Evolutionary conservation across 2,797 vertebrate species (phyloP).

Genomic region (Sebastes nivosus): DNA sequence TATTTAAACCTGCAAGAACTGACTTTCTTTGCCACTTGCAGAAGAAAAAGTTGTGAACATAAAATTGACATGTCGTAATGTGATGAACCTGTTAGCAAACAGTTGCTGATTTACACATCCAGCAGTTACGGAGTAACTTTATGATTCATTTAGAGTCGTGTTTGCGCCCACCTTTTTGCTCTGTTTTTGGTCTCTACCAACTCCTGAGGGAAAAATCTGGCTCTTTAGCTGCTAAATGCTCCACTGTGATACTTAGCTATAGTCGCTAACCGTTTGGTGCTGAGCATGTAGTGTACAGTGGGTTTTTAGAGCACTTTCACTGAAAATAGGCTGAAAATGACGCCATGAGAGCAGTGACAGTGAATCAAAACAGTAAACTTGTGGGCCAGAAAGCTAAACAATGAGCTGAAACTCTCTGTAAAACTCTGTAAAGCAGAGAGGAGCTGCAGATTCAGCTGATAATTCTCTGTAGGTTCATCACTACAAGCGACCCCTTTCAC

Average conservation of each 20-base stretch:
- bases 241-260: too few relatives aligned
- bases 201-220: background rate
- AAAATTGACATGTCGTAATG: background rate
- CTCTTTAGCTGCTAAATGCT: background rate
- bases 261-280: too few relatives aligned
- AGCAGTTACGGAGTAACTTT: background rate
- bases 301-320: too few relatives aligned
- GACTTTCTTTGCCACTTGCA: background rate
- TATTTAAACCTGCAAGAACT: background rate
- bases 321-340: background rate
- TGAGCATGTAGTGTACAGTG: too few relatives aligned
- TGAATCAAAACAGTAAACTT: background rate
- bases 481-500: background rate
- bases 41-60: background rate
- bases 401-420: background rate
- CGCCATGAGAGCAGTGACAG: background rate
- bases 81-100: background rate
- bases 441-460: background rate
- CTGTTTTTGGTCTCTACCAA: background rate
- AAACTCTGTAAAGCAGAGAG: background rate
- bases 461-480: background rate
- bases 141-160: background rate
- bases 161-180: background rate
- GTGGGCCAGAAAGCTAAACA: background rate
- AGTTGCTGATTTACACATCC: background rate